Evolutionary conservation across 1,140 invertebrate species (phyloP).

Genomic region (Neomicropteryx cornuta): DNA sequence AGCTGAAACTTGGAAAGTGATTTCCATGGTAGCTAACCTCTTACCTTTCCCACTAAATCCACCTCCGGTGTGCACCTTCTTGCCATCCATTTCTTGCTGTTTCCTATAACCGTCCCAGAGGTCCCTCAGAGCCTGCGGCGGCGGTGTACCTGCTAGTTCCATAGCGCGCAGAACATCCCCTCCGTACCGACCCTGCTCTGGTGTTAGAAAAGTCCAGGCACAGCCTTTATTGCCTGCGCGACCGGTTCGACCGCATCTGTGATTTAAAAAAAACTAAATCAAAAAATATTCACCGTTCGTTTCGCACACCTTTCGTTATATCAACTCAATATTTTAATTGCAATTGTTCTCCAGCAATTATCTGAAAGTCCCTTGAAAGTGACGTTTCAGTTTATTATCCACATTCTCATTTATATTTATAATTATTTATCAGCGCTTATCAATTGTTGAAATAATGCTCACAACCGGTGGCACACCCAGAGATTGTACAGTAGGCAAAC

Average conservation of each 20-base stretch:
- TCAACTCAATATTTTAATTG: too few species aligned
- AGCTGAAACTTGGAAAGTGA: too few species aligned
- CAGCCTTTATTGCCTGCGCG: constrained; percentile 95
- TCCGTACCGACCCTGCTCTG: constrained; percentile 85
- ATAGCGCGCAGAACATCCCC: constrained; percentile 89
- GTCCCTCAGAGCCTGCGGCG: constrained; percentile 66
- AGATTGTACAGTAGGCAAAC: too few species aligned
- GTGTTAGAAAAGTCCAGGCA: constrained; percentile 95
- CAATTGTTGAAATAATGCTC: too few species aligned
- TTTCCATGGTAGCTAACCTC: too few species aligned
- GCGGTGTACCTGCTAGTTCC: constrained; percentile 65
- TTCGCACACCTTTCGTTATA: too few species aligned
- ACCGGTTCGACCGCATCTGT: constrained; percentile 80
- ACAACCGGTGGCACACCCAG: too few species aligned
- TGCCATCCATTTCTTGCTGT: constrained; percentile 80
- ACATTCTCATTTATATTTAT: too few species aligned
- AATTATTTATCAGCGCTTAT: too few species aligned
- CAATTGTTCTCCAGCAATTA: too few species aligned
- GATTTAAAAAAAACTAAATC: constrained; percentile 2
- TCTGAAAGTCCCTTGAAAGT: too few species aligned
- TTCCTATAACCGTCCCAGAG: constrained; percentile 85
- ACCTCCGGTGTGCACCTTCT: constrained; percentile 85
- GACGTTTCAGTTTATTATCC: too few species aligned
- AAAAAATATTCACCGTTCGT: not conserved
- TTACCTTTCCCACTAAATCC: constrained; percentile 92